Conservation (phyloP, 2,888 invertebrate species). For the Hanleya hanleyi region DNA sequence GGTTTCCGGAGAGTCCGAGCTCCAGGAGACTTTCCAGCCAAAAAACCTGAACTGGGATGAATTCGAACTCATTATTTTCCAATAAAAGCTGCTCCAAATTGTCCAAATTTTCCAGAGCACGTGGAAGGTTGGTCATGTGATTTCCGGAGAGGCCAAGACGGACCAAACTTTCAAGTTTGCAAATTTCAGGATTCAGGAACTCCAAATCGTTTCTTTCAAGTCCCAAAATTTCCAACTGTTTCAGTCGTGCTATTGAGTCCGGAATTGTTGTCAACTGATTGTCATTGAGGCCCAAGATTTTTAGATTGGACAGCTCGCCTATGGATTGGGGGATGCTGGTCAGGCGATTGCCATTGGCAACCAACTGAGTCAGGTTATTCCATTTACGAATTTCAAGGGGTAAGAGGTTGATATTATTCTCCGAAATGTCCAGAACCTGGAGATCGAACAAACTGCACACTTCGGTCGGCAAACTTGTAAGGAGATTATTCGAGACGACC, state of each 20-base stretch:
- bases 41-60: conserved; percentile 66
- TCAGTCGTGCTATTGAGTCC: conserved; percentile 50
- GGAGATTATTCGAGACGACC: conserved; percentile 52
- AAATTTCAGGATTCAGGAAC: conserved; percentile 61
- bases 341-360: conserved; percentile 56
- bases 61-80: conserved; percentile 68
- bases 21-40: conserved; percentile 60
- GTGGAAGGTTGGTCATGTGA: conserved; percentile 63
- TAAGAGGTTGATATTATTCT: conserved; percentile 58
- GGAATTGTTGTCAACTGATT: conserved; percentile 60
- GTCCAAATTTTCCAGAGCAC: conserved; percentile 61
- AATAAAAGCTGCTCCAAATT: conserved; percentile 58
- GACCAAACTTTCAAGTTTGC: conserved; percentile 57
- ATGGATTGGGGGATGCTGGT: conserved; percentile 54
- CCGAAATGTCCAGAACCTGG: conserved; percentile 58
- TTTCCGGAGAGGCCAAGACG: conserved; percentile 66
- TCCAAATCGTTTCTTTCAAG: conserved; percentile 64
- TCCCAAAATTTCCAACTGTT: conserved; percentile 57
- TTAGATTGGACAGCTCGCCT: conserved; percentile 49
- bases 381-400: conserved; percentile 52
- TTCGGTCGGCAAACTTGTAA: conserved; percentile 47
- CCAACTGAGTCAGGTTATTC: conserved; percentile 49
- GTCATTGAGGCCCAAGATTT: conserved; percentile 55
- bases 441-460: conserved; percentile 51
- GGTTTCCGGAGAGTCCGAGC: conserved; percentile 65